Evolutionary conservation across 1,140 invertebrate species (phyloP).

Genomic region (Drosophila varians): DNA sequence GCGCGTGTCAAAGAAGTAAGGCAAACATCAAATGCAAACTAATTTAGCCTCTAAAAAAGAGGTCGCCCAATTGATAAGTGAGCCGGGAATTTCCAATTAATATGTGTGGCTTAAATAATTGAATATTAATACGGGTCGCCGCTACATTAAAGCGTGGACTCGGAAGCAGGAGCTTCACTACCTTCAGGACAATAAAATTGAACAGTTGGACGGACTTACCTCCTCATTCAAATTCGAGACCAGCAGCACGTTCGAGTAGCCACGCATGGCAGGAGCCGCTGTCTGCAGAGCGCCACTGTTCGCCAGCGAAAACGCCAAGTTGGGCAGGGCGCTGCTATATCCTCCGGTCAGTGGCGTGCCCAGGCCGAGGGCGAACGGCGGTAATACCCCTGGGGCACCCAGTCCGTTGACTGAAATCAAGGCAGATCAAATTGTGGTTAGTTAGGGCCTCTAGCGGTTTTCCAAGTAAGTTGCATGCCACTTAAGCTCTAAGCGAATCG

Average conservation of each 20-base stretch:
- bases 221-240: constrained; percentile 96
- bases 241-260: constrained; percentile 92
- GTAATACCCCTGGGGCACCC: constrained; percentile 92
- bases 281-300: constrained; percentile 86
- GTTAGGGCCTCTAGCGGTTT: neutral
- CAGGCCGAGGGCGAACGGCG: constrained; percentile 89
- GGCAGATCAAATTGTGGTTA: neutral
- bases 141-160: too few relatives aligned
- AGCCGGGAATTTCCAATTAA: neutral
- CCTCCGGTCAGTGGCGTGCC: constrained; percentile 88
- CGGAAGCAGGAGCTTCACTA: neutral
- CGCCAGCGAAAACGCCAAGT: constrained; percentile 89
- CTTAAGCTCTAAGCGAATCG: constrained; percentile 69
- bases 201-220: constrained; percentile 86
- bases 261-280: constrained; percentile 87
- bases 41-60: constrained; percentile 43
- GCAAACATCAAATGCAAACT: constrained; percentile 48
- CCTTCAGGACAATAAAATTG: neutral
- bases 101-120: neutral
- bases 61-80: constrained; percentile 1
- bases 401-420: constrained; percentile 78
- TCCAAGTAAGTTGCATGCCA: constrained; percentile 46
- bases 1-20: neutral
- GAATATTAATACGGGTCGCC: neutral
- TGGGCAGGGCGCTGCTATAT: constrained; percentile 89